Evolutionary conservation across 2,113 vertebrate species (phyloP).

Genomic region (Oenanthe oenanthe): DNA sequence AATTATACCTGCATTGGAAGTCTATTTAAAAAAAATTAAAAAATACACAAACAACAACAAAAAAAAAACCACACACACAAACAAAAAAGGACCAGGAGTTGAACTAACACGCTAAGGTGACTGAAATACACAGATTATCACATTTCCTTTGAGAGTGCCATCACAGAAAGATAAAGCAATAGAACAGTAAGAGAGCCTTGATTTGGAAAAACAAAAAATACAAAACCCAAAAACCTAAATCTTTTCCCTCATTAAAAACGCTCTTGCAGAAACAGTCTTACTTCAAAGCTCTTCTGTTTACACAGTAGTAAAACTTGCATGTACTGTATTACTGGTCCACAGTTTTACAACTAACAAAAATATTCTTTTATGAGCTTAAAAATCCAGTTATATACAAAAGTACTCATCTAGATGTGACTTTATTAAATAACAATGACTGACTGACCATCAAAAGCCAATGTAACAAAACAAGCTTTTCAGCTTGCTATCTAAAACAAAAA

Average conservation of each 20-base stretch:
- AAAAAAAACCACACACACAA: not conserved
- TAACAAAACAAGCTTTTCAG: not conserved
- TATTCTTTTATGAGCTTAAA: not conserved
- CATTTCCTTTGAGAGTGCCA: not conserved
- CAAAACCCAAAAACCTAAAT: fast-evolving
- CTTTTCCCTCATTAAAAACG: not conserved
- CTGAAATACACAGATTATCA: not conserved
- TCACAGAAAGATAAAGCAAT: not conserved
- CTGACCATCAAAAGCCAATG: not conserved
- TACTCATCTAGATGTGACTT: not conserved
- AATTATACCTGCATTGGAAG: not conserved
- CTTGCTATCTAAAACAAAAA: not conserved
- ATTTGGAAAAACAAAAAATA: not conserved
- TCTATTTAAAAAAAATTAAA: not conserved
- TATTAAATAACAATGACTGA: not conserved
- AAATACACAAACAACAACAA: not conserved
- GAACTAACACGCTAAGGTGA: not conserved
- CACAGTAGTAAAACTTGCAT: not conserved
- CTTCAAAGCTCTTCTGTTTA: not conserved
- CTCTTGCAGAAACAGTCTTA: not conserved
- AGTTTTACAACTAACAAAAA: not conserved
- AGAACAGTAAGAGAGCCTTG: not conserved
- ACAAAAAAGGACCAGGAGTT: not conserved
- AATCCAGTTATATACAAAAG: not conserved
- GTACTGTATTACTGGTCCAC: not conserved